These are phyloP conservation scores for Sarcophaga variegata DNA, from an alignment of 2,888 invertebrate species.

Conservation along the genomic window DNA sequence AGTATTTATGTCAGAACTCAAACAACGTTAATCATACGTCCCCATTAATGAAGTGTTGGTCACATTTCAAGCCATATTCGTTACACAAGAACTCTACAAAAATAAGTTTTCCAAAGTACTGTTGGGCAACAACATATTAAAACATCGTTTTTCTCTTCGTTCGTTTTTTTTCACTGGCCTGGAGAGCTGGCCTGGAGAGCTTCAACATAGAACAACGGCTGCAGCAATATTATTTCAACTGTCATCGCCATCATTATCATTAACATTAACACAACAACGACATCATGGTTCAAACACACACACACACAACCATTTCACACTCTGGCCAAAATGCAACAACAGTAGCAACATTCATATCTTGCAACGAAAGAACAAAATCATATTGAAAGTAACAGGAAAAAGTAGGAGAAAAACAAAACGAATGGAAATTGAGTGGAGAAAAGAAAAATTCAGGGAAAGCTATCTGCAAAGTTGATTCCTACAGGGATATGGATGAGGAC, in stretches of 20 bases:
- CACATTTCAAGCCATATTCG: no score
- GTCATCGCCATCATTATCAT: constrained; percentile 57
- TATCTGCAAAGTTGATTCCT: constrained; percentile 66
- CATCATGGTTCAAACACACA: constrained; percentile 8
- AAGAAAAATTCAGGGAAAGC: constrained; percentile 2
- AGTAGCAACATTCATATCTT: constrained; percentile 30
- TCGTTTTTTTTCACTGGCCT: background rate
- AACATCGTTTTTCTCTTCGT: no score
- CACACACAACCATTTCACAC: constrained; percentile 8
- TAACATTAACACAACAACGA: constrained; percentile 52
- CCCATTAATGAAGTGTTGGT: no score
- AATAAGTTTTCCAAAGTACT: no score
- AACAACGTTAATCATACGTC: no score
- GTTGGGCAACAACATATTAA: no score
- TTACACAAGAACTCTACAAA: no score
- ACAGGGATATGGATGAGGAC: constrained; percentile 36
- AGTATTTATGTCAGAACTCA: no score
- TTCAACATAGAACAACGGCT: background rate
- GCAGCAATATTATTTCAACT: constrained; percentile 58
- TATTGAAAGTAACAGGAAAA: constrained; percentile 7
- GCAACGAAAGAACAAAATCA: background rate
- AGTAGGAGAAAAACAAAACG: background rate
- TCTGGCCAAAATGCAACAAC: constrained; percentile 18
- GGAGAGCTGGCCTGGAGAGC: background rate
- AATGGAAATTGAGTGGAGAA: background rate